These are phyloP conservation scores for Platorchestia sp. DNA, from an alignment of 1,140 invertebrate species.

Conservation along the genomic window DNA sequence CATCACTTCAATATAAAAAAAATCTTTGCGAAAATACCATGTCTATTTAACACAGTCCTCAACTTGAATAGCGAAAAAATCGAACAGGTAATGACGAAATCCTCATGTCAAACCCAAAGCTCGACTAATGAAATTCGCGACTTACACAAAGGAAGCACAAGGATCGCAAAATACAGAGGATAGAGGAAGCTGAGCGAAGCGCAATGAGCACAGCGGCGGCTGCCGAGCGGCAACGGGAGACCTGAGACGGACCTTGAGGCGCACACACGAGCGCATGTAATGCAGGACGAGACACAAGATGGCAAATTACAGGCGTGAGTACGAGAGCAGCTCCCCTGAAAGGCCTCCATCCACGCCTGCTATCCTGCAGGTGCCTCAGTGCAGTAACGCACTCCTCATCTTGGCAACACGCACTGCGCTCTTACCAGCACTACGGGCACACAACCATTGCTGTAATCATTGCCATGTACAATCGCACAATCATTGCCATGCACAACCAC, in stretches of 20 bases:
- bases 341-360: background rate
- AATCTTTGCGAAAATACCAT: background rate
- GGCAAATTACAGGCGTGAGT: slow-evolving; percentile 38
- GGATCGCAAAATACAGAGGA: background rate
- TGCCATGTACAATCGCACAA: background rate
- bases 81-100: background rate
- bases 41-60: background rate
- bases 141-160: background rate
- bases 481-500: background rate
- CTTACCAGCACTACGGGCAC: background rate
- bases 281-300: slow-evolving; percentile 37
- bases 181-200: background rate
- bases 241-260: background rate
- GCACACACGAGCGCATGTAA: slow-evolving; percentile 2
- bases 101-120: background rate
- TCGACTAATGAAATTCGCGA: background rate
- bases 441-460: background rate
- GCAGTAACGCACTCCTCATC: background rate
- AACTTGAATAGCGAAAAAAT: background rate
- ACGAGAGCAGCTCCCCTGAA: background rate
- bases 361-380: slow-evolving; percentile 43
- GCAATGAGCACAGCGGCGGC: background rate
- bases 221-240: background rate
- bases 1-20: background rate
- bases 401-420: background rate